Evolutionary conservation across 37 sponge, comb jelly and placozoan genomes (phyloP), one percentile per base, ranked within the genome.

Genomic region (Dysidea cf. avara): DNA sequence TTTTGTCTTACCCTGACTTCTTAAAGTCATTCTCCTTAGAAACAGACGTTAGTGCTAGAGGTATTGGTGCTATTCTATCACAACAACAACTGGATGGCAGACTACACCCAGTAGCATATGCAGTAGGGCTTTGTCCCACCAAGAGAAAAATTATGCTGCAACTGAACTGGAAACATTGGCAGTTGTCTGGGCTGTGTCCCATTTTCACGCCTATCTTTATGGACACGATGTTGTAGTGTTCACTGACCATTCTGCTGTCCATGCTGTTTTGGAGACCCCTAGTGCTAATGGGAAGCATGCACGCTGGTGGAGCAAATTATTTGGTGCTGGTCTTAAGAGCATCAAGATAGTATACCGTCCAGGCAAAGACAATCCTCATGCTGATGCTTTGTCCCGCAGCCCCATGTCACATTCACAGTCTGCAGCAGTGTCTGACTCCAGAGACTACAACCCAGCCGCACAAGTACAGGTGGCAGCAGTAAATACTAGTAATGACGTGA

Each of bases 111-210:
- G 69, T 84, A n/a, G 78, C 86, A 2, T 84, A 66, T 71, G 79
- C 73, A 86, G 86, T 32, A 37, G 86, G 3, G 60, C 81, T 7
- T 53, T 86, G 36, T 64, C 79, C 13, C 35, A 6, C 25, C 38
- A 67, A 56, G 80, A 86, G 53, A 72, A 66, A 62, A 79, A 79
- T 38, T 86, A 86, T 34, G 61, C 65, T 16, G 72, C 79, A 14
- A 72, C 86, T 26, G 86, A 86, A 39, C 69, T 86, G 47, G 86
- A 86, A 54, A 86, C 86, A 5, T 57, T 86, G 62, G 86, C 80
- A 31, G 79, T 86, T 34, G 81, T 86, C 13, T 80, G 81, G 82
- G 81, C 82, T 17, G 33, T 80, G 9, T 52, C 17, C 22, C 77
- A 75, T 28, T 86, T 68, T 26, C 76, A 31, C 4, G 60, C 67